Evolutionary conservation across 1,140 invertebrate species (phyloP).

Genomic region (Drosophila virilis): DNA sequence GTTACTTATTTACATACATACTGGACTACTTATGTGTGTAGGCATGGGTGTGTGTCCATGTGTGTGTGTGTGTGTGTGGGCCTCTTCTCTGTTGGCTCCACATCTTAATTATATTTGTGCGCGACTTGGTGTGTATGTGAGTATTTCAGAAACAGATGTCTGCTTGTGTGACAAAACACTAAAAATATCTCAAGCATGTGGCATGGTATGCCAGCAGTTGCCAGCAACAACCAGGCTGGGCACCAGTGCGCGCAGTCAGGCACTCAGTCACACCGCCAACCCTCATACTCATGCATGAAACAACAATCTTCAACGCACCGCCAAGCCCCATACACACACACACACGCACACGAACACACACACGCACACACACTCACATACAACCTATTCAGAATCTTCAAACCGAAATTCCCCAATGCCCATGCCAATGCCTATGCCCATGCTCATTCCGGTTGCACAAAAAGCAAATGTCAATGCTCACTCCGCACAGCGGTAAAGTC

Average conservation of each 20-base stretch:
- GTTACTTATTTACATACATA: constrained; percentile 41
- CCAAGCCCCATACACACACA: background rate
- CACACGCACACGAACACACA: background rate
- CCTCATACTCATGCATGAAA: background rate
- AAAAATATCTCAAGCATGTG: constrained; percentile 66
- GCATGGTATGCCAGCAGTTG: constrained; percentile 55
- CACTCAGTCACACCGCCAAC: constrained; percentile 32
- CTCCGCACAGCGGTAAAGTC: constrained; percentile 4
- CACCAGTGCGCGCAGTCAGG: constrained; percentile 33
- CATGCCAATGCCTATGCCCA: constrained; percentile 10
- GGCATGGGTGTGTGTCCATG: constrained; percentile 8
- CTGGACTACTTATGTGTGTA: background rate
- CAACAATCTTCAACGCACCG: constrained; percentile 13
- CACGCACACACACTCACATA: background rate
- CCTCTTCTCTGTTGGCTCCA: constrained; percentile 36
- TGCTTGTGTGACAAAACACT: constrained; percentile 61
- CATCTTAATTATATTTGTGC: constrained; percentile 56
- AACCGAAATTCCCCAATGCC: constrained; percentile 24
- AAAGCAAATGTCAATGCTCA: constrained; percentile 51
- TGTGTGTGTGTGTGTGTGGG: background rate
- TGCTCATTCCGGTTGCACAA: constrained; percentile 30
- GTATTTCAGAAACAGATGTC: constrained; percentile 61
- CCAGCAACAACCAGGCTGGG: constrained; percentile 36
- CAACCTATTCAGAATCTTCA: constrained; percentile 20
- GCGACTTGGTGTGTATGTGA: constrained; percentile 43